Evolutionary conservation across 2,113 vertebrate species (phyloP).

Genomic region (Haplochromis vanheusdeni): DNA sequence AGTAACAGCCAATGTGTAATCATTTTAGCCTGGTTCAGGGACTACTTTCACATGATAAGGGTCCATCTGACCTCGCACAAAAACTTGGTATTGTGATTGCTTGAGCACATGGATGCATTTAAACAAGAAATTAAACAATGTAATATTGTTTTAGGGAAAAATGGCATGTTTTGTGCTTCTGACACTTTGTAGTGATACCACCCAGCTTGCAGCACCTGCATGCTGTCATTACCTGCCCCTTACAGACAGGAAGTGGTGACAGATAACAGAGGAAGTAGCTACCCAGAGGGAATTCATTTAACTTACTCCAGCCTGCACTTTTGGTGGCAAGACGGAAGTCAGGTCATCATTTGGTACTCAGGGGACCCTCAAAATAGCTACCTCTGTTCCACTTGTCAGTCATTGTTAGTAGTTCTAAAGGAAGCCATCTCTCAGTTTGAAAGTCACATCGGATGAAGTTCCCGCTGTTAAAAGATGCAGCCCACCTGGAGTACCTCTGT

Average conservation of each 20-base stretch:
- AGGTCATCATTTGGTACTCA: constrained; percentile 19
- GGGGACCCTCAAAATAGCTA: constrained; percentile 35
- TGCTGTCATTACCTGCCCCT: constrained; percentile 64
- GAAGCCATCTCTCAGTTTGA: constrained; percentile 43
- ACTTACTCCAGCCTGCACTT: background rate
- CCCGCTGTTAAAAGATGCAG: constrained; percentile 16
- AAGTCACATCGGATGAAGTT: background rate
- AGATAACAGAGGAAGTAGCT: constrained; percentile 65
- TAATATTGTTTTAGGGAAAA: background rate
- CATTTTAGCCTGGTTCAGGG: constrained; percentile 31
- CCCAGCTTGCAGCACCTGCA: constrained; percentile 57
- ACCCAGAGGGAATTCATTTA: constrained; percentile 48
- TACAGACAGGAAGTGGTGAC: constrained; percentile 69
- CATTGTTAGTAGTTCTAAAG: constrained; percentile 5
- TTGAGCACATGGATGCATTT: background rate
- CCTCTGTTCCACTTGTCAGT: constrained; percentile 29
- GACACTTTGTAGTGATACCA: constrained; percentile 40
- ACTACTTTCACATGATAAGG: constrained; percentile 18
- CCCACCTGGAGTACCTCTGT: constrained; percentile 35
- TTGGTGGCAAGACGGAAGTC: constrained; percentile 39
- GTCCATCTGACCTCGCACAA: background rate
- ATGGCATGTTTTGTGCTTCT: background rate
- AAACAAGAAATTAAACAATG: background rate
- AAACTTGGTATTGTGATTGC: background rate
- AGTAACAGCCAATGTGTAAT: constrained; percentile 49